Evolutionary conservation across 2,113 vertebrate genomes (phyloP).

Genomic region (Tyrannus savana): DNA sequence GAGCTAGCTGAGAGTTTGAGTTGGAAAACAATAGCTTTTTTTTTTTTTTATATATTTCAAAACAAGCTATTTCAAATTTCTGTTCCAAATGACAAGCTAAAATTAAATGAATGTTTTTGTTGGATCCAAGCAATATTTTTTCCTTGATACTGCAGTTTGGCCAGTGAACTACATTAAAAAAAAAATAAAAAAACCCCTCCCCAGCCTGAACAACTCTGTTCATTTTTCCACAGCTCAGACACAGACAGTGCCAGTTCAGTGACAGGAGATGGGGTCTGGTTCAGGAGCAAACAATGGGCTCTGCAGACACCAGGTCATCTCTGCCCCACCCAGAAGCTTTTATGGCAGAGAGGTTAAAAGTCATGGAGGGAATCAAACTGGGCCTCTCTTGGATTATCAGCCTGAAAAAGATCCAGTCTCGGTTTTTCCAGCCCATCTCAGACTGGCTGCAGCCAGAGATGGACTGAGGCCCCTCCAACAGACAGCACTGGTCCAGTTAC

Average conservation of each 20-base stretch:
- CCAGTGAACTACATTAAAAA: background rate
- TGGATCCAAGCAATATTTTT: slow-evolving; percentile 1
- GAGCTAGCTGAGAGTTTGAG: background rate
- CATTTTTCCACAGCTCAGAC: background rate
- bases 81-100: background rate
- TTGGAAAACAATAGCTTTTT: background rate
- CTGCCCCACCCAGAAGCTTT: background rate
- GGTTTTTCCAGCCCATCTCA: background rate
- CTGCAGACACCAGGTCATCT: background rate
- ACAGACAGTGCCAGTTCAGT: background rate
- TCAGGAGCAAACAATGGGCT: background rate
- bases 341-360: background rate
- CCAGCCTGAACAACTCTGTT: background rate
- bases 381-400: background rate
- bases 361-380: background rate
- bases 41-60: background rate
- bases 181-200: background rate
- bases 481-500: background rate
- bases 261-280: background rate
- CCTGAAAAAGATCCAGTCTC: background rate
- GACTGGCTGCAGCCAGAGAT: background rate
- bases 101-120: background rate
- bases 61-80: background rate
- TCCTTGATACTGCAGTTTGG: background rate
- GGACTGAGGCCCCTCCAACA: rapidly evolving